These are phyloP conservation scores for Eriocheir sinensis DNA, from an alignment of 1,140 invertebrate species.

Conservation along the genomic window DNA sequence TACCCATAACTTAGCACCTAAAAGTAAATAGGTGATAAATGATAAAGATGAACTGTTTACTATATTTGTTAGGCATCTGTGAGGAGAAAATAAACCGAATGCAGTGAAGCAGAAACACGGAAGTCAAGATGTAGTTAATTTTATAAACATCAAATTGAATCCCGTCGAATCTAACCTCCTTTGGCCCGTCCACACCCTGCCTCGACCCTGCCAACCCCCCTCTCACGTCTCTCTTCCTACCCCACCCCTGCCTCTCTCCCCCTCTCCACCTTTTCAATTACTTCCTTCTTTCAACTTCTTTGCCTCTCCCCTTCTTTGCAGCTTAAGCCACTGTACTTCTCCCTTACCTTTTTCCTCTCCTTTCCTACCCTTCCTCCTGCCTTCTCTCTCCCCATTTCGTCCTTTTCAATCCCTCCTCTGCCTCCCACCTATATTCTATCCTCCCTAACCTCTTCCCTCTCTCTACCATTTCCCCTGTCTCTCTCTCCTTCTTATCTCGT, in stretches of 20 bases:
- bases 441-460: no score
- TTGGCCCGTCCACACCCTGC: no score
- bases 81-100: no score
- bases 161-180: no score
- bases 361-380: background rate
- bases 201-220: background rate
- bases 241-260: background rate
- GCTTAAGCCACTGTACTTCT: background rate
- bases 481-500: background rate
- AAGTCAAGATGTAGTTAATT: no score
- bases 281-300: background rate
- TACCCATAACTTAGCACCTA: no score
- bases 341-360: background rate
- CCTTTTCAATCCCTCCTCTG: background rate
- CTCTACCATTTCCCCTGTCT: background rate
- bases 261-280: background rate
- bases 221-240: background rate
- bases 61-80: no score
- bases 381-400: background rate
- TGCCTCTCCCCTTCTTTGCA: background rate
- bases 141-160: no score
- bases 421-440: background rate
- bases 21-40: no score
- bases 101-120: no score
- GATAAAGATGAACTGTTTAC: no score